phyloP scores from a whole-genome alignment of 2,113 vertebrate genomes.

The Microtus ochrogaster region DNA sequence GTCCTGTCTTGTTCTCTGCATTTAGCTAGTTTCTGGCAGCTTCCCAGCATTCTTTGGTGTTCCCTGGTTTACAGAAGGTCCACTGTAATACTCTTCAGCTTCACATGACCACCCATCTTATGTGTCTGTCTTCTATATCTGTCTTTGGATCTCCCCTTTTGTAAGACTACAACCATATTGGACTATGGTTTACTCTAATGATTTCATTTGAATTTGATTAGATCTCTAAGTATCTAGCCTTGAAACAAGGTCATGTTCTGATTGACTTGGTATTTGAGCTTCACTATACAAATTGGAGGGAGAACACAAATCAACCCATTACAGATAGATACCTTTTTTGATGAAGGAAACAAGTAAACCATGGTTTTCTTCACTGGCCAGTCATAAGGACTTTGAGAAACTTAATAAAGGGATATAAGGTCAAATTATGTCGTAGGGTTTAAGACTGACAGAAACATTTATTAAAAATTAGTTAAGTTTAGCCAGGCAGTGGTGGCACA shows the following conservation, averaged over 20 bases:
- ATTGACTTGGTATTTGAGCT: neutral
- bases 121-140: neutral
- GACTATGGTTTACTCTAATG: neutral
- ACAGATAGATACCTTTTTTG: neutral
- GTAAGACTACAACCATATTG: neutral
- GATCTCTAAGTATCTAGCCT: neutral
- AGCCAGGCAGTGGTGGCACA: neutral
- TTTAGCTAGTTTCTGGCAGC: neutral
- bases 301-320: neutral
- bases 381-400: neutral
- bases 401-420: neutral
- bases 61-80: neutral
- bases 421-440: neutral
- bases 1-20: neutral
- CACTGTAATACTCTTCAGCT: neutral
- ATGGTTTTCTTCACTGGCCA: neutral
- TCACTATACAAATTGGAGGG: neutral
- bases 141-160: neutral
- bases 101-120: neutral
- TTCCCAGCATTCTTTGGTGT: neutral
- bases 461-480: neutral
- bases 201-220: constrained; percentile 21
- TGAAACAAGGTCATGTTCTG: neutral
- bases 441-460: neutral
- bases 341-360: neutral